Evolutionary conservation across 2,113 vertebrate genomes (phyloP).

Genomic region (Perca fluviatilis): DNA sequence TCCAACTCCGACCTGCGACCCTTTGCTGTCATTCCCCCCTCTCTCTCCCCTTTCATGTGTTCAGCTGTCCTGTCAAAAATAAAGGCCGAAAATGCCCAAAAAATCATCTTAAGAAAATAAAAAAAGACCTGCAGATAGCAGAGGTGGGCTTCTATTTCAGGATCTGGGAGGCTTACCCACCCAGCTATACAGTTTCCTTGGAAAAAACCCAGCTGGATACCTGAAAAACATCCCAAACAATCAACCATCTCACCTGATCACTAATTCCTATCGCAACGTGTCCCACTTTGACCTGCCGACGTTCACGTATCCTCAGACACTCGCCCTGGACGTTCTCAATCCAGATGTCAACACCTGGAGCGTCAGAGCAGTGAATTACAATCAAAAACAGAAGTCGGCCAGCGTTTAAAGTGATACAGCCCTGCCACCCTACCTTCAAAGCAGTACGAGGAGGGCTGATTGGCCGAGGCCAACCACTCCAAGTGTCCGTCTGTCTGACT

Average conservation of each 20-base stretch:
- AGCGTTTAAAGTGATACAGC: fast-evolving
- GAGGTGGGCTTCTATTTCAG: too few species aligned
- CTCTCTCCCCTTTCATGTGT: too few species aligned
- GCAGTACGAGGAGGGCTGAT: conserved; percentile 83
- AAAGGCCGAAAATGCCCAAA: too few species aligned
- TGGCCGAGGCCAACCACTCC: conserved; percentile 85
- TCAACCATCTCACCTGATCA: conserved; percentile 87
- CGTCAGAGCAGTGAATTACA: not conserved
- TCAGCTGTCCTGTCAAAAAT: too few species aligned
- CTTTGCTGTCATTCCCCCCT: too few species aligned
- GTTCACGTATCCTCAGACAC: conserved; percentile 93
- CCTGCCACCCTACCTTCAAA: conserved; percentile 86
- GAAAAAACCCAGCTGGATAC: not conserved
- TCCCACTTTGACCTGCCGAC: conserved; percentile 90
- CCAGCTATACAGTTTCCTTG: too few species aligned
- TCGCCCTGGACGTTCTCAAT: conserved; percentile 91
- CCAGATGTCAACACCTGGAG: conserved; percentile 92
- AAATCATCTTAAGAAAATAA: too few species aligned
- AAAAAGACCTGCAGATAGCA: too few species aligned
- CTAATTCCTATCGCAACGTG: conserved; percentile 94
- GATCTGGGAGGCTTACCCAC: too few species aligned
- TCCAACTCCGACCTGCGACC: too few species aligned
- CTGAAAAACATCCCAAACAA: not conserved
- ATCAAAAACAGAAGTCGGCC: not conserved
- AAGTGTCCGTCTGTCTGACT: conserved; percentile 87